These are phyloP conservation scores for Tragelaphus scriptus DNA, from an alignment of 2,113 vertebrate genomes.

Conservation along the genomic window DNA sequence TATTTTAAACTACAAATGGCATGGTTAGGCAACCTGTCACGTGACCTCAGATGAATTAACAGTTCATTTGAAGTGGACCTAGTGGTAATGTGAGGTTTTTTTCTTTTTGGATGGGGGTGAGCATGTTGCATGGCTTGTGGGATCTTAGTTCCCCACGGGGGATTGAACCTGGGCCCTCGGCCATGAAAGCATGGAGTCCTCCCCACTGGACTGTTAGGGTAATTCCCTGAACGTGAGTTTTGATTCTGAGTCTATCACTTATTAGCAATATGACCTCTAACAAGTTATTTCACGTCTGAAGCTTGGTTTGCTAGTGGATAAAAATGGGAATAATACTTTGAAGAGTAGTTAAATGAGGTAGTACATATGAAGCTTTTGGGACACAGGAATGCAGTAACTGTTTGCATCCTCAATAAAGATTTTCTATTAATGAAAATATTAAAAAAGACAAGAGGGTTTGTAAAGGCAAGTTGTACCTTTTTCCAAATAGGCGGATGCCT, in stretches of 20 bases:
- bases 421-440: slow-evolving; percentile 34
- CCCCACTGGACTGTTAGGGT: background rate
- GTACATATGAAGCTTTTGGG: background rate
- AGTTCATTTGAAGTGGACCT: background rate
- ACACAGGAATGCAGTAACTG: background rate
- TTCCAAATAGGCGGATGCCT: background rate
- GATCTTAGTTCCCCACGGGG: background rate
- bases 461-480: slow-evolving; percentile 19
- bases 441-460: background rate
- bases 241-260: background rate
- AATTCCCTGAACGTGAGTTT: background rate
- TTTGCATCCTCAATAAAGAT: background rate
- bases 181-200: background rate
- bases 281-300: background rate
- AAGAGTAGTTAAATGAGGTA: background rate
- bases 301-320: slow-evolving; percentile 9
- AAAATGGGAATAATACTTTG: background rate
- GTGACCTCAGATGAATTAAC: slow-evolving; percentile 5
- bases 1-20: background rate
- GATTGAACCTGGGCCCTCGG: background rate
- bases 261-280: background rate
- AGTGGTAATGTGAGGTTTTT: background rate
- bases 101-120: background rate
- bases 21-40: background rate
- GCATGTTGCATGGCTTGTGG: background rate